Evolutionary conservation across 2,888 invertebrate genomes (phyloP), one percentile per base, ranked within the genome.

Genomic region (Chloroclystis v-ata): DNA sequence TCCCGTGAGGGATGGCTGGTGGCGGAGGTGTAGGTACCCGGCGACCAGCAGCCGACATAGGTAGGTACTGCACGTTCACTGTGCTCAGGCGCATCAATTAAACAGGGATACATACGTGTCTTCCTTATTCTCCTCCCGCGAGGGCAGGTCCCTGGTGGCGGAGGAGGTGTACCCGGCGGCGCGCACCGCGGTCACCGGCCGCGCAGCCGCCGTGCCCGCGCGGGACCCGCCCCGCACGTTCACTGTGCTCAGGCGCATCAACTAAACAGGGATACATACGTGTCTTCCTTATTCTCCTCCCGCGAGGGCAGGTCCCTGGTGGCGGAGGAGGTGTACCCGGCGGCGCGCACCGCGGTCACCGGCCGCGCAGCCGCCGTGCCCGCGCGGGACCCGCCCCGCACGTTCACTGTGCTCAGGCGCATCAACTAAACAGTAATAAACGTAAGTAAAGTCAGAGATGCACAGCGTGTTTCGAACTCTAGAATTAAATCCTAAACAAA

Each of bases 1-100:
- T 93, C 94, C 38, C 92, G 85, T 5, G 91, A 89, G 57, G 94
- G 93, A 62, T 94, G 92, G 49, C 96, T 95, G 74, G 97, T 94
- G 67, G 90, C 75, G 1, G 97, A 96, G n/a, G n/a, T n/a, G 3
- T n/a, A 96, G 96, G 77, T 97, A 99, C 1, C 99, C 99, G 16
- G 97, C 98, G 6, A 97, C 98, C 47, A 97, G 90, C 28, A 99
- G 99, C 98, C 2, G 99, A 99, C 90, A 99, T 97, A 0, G 99
- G 99, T 45, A 99, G 78, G 5, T 69, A 75, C 9, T 83, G 75
- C 37, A 77, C 68, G 52, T 67, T 77, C 50, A 81, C 82, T 4
- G n/a, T n/a, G n/a, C n/a, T n/a, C n/a, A n/a, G n/a, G n/a, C n/a
- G n/a, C n/a, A n/a, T n/a, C n/a, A n/a, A n/a, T n/a, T n/a, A n/a